Evolutionary conservation across 2,797 vertebrate species (phyloP).

Genomic region (Miichthys miiuy): DNA sequence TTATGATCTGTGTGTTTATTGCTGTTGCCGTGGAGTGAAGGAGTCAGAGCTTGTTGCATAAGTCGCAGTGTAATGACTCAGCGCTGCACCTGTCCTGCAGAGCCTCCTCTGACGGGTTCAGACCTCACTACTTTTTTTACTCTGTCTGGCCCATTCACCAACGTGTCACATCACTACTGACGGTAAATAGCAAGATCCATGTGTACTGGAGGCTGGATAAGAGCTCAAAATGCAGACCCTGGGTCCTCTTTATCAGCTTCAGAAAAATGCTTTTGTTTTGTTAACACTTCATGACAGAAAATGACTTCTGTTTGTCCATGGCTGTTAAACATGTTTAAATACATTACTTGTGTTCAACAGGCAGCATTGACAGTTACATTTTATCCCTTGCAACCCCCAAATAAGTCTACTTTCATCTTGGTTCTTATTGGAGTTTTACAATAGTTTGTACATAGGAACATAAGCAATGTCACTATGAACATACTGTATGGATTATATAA

Average conservation of each 20-base stretch:
- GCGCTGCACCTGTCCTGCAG: constrained; percentile 85
- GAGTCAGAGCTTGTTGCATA: constrained; percentile 81
- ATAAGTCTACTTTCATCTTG: background rate
- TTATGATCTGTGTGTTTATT: constrained; percentile 25
- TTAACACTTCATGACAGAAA: background rate
- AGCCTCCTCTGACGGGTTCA: constrained; percentile 62
- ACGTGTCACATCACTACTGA: constrained; percentile 42
- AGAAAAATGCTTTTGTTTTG: background rate
- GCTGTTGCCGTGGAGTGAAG: constrained; percentile 53
- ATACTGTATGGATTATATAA: background rate
- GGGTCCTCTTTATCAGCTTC: background rate
- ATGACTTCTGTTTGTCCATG: background rate
- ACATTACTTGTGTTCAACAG: background rate
- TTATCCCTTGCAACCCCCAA: background rate
- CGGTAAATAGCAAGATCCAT: constrained; percentile 8
- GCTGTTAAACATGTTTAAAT: background rate
- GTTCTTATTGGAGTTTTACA: background rate
- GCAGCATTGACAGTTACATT: background rate
- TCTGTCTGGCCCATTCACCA: constrained; percentile 27
- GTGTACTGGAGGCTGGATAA: constrained; percentile 33
- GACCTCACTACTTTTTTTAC: constrained; percentile 45
- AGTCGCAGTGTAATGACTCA: constrained; percentile 87
- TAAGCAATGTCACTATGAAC: background rate
- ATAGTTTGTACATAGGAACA: background rate
- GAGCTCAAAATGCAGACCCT: background rate